Evolutionary conservation across 2,888 invertebrate genomes (phyloP).

Genomic region (Epirrhoe tristata): DNA sequence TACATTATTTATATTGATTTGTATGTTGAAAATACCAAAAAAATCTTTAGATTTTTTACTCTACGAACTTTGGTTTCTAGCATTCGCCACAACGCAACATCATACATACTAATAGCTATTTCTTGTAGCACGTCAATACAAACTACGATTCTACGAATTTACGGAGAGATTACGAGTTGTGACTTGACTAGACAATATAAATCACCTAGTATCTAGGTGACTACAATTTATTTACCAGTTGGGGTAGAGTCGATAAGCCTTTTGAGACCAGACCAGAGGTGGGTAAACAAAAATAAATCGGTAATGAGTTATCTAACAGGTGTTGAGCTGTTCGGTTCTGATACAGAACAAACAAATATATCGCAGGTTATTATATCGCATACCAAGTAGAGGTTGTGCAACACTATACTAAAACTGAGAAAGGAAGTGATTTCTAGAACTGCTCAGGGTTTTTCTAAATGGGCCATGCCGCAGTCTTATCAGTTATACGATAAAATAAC

Average conservation of each 20-base stretch:
- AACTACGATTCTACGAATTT: background rate
- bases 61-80: too few species aligned
- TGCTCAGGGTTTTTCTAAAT: too few species aligned
- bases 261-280: too few species aligned
- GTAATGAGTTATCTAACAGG: background rate
- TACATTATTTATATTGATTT: background rate
- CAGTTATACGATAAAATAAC: too few species aligned
- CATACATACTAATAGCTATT: conserved; percentile 4
- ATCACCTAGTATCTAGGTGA: background rate
- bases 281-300: background rate
- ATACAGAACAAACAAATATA: too few species aligned
- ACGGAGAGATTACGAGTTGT: background rate
- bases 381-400: too few species aligned
- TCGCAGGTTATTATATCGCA: too few species aligned
- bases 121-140: conserved; percentile 6
- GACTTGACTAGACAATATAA: background rate
- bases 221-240: background rate
- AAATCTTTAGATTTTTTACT: too few species aligned
- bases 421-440: too few species aligned
- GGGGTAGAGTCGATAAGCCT: background rate
- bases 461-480: too few species aligned
- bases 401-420: too few species aligned
- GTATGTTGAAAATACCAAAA: too few species aligned
- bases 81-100: background rate
- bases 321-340: background rate